These are phyloP conservation scores for Eutrigla gurnardus DNA, from an alignment of 2,797 vertebrate species.

Conservation along the genomic window DNA sequence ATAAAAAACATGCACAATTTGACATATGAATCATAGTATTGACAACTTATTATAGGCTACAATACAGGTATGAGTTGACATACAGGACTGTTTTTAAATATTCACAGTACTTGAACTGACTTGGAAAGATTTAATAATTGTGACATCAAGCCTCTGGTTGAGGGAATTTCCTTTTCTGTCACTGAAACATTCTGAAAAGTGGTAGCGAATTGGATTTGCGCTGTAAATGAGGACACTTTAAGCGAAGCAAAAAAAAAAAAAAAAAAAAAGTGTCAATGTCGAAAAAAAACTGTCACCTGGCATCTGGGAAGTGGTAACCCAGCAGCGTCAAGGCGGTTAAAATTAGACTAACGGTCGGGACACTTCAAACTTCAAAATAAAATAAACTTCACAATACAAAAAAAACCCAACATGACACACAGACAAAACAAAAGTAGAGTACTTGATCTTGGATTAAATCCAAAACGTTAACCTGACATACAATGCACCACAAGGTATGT, in stretches of 20 bases:
- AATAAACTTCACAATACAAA: not conserved
- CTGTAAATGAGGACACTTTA: slow-evolving; percentile 6
- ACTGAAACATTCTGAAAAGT: slow-evolving; percentile 10
- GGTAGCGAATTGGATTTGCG: slow-evolving; percentile 12
- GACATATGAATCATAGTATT: not conserved
- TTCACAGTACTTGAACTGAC: not conserved
- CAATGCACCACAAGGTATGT: not conserved
- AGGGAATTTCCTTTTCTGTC: slow-evolving; percentile 3
- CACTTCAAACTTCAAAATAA: slow-evolving; percentile 46
- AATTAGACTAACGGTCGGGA: not conserved
- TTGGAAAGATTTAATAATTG: not conserved
- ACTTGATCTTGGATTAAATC: not conserved
- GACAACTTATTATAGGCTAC: not conserved
- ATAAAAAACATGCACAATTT: not conserved
- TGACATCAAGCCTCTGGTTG: not conserved
- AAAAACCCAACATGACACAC: not conserved
- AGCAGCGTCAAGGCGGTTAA: not conserved
- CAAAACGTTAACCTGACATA: not conserved
- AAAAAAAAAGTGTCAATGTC: too few species aligned
- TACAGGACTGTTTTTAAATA: not conserved
- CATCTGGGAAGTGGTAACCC: slow-evolving; percentile 5
- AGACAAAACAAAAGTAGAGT: not conserved
- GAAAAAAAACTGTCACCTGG: not conserved
- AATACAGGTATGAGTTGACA: not conserved
- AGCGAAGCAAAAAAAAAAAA: not conserved